Conservation (phyloP, 1,140 invertebrate genomes). For the Leptopilina clavipes region DNA sequence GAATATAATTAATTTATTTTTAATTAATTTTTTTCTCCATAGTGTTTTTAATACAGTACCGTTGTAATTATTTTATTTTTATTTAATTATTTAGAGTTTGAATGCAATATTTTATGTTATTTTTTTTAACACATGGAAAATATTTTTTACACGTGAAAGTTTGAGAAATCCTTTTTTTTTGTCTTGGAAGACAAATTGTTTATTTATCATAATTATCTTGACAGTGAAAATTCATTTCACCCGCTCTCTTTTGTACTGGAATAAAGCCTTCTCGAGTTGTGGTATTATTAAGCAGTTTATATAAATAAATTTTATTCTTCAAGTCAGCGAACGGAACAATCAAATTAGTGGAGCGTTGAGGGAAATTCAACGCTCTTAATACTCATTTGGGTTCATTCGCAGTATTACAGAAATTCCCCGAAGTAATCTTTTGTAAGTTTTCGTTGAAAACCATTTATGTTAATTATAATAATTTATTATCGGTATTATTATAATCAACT, state of each 20-base stretch:
- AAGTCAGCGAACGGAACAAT: conserved; percentile 17
- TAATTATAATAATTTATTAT: conserved; percentile 6
- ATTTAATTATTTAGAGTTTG: no score
- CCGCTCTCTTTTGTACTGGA: background rate
- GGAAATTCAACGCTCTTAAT: background rate
- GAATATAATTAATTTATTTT: no score
- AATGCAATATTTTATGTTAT: no score
- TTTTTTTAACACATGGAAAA: no score
- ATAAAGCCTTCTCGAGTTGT: background rate
- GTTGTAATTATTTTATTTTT: no score
- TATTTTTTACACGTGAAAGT: no score
- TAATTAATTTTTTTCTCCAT: no score
- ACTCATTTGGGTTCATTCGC: conserved; percentile 4
- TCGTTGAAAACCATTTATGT: background rate
- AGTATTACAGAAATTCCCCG: background rate
- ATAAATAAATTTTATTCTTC: conserved; percentile 9
- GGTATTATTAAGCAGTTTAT: background rate
- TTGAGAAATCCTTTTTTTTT: no score
- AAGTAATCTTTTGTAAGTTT: background rate
- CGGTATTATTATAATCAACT: no score
- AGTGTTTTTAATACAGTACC: no score
- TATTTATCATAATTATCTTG: background rate
- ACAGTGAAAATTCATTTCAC: background rate
- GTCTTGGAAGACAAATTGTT: background rate
- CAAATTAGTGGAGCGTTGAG: conserved; percentile 1